phyloP scores from a whole-genome alignment of 2,888 invertebrate genomes.

The Drosophila phalerata region DNA sequence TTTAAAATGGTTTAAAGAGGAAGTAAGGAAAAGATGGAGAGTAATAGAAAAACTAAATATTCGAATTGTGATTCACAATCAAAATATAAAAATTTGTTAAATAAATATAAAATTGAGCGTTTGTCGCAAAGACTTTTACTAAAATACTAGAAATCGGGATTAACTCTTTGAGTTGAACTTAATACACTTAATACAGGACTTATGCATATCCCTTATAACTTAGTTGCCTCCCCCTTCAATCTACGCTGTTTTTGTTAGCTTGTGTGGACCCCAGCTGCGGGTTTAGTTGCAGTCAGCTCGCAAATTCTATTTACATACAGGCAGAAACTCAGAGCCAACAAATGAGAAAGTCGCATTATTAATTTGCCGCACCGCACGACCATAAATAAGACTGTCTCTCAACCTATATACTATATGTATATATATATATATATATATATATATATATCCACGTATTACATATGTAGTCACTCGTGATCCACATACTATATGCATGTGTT shows the following conservation, averaged over 20 bases:
- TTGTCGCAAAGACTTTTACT: too few species aligned
- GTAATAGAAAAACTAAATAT: too few species aligned
- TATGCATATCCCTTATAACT: slow-evolving; percentile 13
- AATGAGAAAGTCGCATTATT: slow-evolving; percentile 77
- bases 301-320: slow-evolving; percentile 65
- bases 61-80: too few species aligned
- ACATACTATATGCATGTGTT: slow-evolving; percentile 24
- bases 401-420: slow-evolving; percentile 3
- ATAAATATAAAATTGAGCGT: too few species aligned
- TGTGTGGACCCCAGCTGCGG: slow-evolving; percentile 44
- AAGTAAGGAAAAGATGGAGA: too few species aligned
- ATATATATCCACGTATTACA: slow-evolving; percentile 21
- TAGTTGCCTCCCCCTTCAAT: background rate
- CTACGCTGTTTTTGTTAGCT: background rate
- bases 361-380: slow-evolving; percentile 78
- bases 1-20: too few species aligned
- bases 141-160: background rate
- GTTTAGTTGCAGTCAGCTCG: slow-evolving; percentile 42
- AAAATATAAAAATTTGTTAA: too few species aligned
- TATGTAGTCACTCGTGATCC: slow-evolving; percentile 17
- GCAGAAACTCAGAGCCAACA: slow-evolving; percentile 28
- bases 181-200: background rate
- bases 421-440: slow-evolving; percentile 8
- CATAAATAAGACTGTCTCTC: slow-evolving; percentile 71
- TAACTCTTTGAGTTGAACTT: background rate